Conservation (phyloP, 2,113 vertebrate species). For the Proterorhinus semilunaris region DNA sequence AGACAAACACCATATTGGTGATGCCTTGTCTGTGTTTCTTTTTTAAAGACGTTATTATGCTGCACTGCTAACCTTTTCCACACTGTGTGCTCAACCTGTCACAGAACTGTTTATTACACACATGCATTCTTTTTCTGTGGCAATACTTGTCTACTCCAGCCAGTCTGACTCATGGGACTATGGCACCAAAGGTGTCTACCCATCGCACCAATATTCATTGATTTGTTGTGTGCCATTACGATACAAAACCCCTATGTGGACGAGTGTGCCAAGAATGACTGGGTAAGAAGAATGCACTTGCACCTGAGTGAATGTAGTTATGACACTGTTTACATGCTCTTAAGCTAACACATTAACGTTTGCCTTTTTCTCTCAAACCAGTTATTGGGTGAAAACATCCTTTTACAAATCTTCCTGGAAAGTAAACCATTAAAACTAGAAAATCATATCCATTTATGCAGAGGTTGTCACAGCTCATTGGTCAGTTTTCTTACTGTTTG, state of each 20-base stretch:
- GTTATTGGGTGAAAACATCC: constrained; percentile 23
- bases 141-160: constrained; percentile 22
- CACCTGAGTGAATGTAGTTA: constrained; percentile 74
- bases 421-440: constrained; percentile 2
- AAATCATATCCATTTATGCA: background rate
- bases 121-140: constrained; percentile 45
- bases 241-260: constrained; percentile 20
- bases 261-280: constrained; percentile 64
- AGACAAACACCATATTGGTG: constrained; percentile 72
- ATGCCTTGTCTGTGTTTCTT: constrained; percentile 29
- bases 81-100: background rate
- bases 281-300: constrained; percentile 78
- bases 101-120: constrained; percentile 19
- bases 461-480: background rate
- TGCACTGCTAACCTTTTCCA: constrained; percentile 44
- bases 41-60: constrained; percentile 32
- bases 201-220: too few relatives aligned
- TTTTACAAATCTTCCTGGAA: constrained; percentile 27
- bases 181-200: too few relatives aligned
- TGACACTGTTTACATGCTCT: constrained; percentile 65
- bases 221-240: too few relatives aligned
- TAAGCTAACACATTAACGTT: constrained; percentile 58
- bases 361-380: constrained; percentile 59
- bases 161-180: background rate
- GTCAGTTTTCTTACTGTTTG: background rate